Evolutionary conservation across 2,888 invertebrate genomes (phyloP), one percentile per base, ranked within the genome.

Genomic region (Belgica antarctica): DNA sequence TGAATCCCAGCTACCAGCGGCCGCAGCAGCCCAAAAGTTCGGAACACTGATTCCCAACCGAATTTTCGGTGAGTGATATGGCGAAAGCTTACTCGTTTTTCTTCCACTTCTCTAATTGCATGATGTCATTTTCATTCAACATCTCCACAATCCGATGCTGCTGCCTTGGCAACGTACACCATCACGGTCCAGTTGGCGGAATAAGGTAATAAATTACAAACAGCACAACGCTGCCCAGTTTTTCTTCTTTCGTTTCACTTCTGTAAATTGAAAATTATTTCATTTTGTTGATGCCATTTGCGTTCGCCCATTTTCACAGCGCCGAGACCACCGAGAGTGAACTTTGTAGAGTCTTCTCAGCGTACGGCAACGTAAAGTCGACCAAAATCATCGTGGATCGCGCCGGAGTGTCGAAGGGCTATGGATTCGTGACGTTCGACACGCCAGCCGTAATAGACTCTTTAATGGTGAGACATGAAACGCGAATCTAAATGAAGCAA

Each of bases 311-410:
- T n/a, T n/a, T n/a, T n/a, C n/a, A n/a, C n/a, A 80, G 80, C 72
- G 87, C 93, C 75, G 93, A 90, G 76, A 96, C 96, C 59, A 94
- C 94, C 62, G 96, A 96, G 81, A 88, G 89, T 70, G 96, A 96
- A 77, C 82, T 97, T 73, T 89, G 92, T 81, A 89, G 92, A 78
- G 88, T 96, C 73, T 97, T 97, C 80, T 92, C 94, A 72, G 86
- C 89, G 63, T 92, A 92, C 76, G 94, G 95, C 68, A 89, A 91
- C 68, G 92, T 93, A 36, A 94, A 90, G 74, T 91, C 93, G 61
- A 94, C 94, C 66, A 94, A 97, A 82, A 96, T 97, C 74, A 96
- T 97, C 73, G 90, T 91, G 75, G 96, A 96, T 79, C 83, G 95
- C 75, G 95, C 94, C 73, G 96, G 96, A 2, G 93, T 95, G 19